Base-by-base conservation (phyloP, 2,113 vertebrate genomes). In the Trochalopteron elliotii region DNA sequence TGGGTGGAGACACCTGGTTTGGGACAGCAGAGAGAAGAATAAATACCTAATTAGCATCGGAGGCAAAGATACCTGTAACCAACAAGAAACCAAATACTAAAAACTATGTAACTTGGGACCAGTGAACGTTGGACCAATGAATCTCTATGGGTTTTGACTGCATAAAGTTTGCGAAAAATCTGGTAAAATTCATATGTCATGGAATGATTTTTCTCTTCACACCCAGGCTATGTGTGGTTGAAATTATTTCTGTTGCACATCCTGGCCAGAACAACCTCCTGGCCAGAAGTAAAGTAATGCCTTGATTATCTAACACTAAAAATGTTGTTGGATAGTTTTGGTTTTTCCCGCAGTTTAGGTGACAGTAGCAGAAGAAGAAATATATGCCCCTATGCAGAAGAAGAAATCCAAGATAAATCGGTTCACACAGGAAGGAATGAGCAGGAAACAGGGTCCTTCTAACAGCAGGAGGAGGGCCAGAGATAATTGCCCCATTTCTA, bases 341-440 rank as follows among this genome's bases (percentile, higher is more conserved):
- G 8, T 13, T 79, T 64, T 52, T 14, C 18, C 9, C 3, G 0
- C 14, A 27, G 18, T 52, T 63, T 42, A 2, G 2, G 14, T 63
- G 23, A 28, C 23, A 64, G 23, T 13, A 61, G 35, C 7, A 17
- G 31, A 42, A 49, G 33, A 70, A 61, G 12, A 60, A 82, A 79
- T 79, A n/a, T n/a, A 30, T 1, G 0, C 7, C 30, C 2, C 9
- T n/a, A 18, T 7, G 35, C 7, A 17, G 31, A 42, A 49, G 33
- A 70, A 61, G 12, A 60, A 82, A 79, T 79, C 30, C 16, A 63
- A 79, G 27, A 77, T 12, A 61, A 20, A 53, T 28, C 33, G 19
- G 9, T 55, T 79, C n/a, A 40, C 47, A 52, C 4, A 40, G n/a
- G 18, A 28, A 79, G 21, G 20, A n/a, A 31, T 56, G 25, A 64